These are phyloP conservation scores for Taxidea taxus DNA, from an alignment of 2,113 vertebrate species.

Conservation along the genomic window DNA sequence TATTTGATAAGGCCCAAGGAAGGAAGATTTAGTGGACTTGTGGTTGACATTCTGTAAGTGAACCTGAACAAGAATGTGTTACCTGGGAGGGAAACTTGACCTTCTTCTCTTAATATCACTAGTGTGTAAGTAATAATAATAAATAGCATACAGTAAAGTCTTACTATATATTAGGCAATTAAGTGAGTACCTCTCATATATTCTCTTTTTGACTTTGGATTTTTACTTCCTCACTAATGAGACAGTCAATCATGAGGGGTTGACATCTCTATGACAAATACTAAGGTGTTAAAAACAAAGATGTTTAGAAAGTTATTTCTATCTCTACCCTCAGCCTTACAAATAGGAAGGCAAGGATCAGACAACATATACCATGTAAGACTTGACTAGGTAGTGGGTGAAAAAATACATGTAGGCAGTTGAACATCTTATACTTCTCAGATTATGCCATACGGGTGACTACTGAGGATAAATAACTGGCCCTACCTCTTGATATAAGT, in stretches of 20 bases:
- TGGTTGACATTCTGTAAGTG: background rate
- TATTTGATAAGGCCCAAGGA: background rate
- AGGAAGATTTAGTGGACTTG: background rate
- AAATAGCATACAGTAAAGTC: background rate
- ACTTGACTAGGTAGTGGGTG: background rate
- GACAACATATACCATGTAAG: background rate
- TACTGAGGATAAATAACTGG: background rate
- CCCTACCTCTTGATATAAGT: background rate
- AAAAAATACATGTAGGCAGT: background rate
- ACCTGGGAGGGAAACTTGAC: background rate
- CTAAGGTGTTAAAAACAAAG: background rate
- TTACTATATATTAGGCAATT: background rate
- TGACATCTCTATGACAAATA: background rate
- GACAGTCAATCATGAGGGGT: background rate
- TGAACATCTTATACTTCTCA: background rate
- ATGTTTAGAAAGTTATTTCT: background rate
- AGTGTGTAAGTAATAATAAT: background rate
- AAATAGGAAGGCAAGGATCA: background rate
- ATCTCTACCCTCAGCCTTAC: background rate
- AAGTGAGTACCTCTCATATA: background rate
- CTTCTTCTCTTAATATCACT: background rate
- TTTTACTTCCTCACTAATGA: background rate
- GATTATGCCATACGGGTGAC: background rate
- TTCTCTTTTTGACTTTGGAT: background rate
- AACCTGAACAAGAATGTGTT: background rate